phyloP scores from a whole-genome alignment of 2,888 invertebrate species.

The Mechanitis messenoides region DNA sequence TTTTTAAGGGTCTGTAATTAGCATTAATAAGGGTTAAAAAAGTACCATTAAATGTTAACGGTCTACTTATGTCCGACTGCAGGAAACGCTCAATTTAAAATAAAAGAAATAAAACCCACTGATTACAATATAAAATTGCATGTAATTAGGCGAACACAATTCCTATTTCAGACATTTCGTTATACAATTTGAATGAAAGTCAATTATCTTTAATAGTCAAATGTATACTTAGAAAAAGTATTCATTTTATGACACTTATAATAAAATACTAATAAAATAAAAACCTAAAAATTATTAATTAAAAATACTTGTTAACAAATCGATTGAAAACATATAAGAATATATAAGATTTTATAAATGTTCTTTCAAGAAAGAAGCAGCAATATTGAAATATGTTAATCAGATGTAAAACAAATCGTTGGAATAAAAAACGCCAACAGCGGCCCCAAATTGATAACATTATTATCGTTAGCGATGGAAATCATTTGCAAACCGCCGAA shows the following conservation, averaged over 20 bases:
- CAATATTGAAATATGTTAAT: too few relatives aligned
- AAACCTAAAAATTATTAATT: too few relatives aligned
- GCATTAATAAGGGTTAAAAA: slow-evolving; percentile 1
- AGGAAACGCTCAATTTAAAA: not conserved
- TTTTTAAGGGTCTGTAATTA: not conserved
- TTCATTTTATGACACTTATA: too few relatives aligned
- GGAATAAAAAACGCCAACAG: slow-evolving; percentile 7
- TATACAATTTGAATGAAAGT: not conserved
- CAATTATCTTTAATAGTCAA: too few relatives aligned
- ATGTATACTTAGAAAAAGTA: too few relatives aligned
- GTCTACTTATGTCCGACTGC: not conserved
- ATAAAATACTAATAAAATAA: too few relatives aligned
- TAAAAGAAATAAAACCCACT: not conserved
- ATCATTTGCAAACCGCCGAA: slow-evolving; percentile 12
- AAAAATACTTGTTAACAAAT: too few relatives aligned
- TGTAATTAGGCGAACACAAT: not conserved
- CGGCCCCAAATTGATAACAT: slow-evolving; percentile 14
- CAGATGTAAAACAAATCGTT: not conserved
- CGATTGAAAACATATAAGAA: too few relatives aligned
- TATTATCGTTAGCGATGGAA: slow-evolving; percentile 18
- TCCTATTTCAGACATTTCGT: not conserved
- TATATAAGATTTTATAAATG: too few relatives aligned
- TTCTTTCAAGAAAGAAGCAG: too few relatives aligned
- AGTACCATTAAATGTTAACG: slow-evolving; percentile 2
- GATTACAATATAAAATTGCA: not conserved